Conservation (phyloP, 2,113 vertebrate genomes). For the Poeciliopsis turrubarensis region DNA sequence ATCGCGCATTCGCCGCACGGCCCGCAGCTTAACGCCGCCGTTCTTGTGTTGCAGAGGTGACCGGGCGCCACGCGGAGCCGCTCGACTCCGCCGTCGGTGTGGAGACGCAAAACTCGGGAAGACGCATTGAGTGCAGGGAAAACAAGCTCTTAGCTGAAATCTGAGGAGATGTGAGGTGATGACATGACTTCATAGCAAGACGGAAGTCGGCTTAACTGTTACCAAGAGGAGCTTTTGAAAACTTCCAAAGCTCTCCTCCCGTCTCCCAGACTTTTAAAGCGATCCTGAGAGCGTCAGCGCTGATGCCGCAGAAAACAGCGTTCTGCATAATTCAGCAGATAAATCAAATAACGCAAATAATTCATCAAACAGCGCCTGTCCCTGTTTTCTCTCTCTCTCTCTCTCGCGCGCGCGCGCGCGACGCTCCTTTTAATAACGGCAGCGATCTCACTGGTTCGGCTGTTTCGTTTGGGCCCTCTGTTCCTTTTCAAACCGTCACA, state of each 20-base stretch:
- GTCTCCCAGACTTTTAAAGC: conserved; percentile 31
- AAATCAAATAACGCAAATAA: conserved; percentile 54
- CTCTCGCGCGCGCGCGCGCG: too few species aligned
- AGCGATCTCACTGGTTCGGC: conserved; percentile 1
- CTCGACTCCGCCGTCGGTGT: conserved; percentile 21
- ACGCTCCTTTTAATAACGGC: conserved; percentile 20
- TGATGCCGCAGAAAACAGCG: conserved; percentile 34
- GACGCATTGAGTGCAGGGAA: conserved; percentile 45
- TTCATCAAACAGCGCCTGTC: conserved; percentile 22
- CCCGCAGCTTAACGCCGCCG: conserved; percentile 37
- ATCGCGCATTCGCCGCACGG: conserved; percentile 23
- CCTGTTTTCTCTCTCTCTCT: conserved; percentile 20
- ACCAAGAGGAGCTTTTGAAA: conserved; percentile 27
- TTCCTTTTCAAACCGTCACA: conserved; percentile 24
- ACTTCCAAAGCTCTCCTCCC: conserved; percentile 19
- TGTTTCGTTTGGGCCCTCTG: conserved; percentile 16
- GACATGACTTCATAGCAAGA: conserved; percentile 29
- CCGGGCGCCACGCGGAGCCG: conserved; percentile 17
- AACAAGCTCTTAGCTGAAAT: conserved; percentile 38
- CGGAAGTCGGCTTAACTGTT: conserved; percentile 41
- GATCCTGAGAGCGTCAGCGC: conserved; percentile 26
- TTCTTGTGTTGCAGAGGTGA: conserved; percentile 32
- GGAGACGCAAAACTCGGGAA: conserved; percentile 23
- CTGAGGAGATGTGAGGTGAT: conserved; percentile 32
- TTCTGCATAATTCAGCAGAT: conserved; percentile 50